Evolutionary conservation across 2,888 invertebrate species (phyloP).

Genomic region (Ceramica pisi): DNA sequence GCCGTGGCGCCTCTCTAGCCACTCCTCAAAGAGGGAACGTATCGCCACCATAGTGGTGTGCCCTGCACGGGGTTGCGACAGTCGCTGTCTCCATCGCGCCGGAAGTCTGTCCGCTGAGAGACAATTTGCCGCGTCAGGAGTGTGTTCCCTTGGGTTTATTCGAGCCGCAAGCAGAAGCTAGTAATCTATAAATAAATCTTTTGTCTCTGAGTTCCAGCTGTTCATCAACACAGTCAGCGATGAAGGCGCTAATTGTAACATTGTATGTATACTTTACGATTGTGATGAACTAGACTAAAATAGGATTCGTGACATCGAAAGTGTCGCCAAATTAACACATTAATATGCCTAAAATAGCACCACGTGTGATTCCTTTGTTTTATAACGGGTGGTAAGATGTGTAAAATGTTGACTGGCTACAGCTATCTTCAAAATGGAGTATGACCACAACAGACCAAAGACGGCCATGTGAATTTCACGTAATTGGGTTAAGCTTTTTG

Average conservation of each 20-base stretch:
- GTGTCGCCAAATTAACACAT: constrained; percentile 41
- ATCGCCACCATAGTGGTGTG: too few species aligned
- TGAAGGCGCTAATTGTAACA: constrained; percentile 26
- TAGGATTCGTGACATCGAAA: constrained; percentile 39
- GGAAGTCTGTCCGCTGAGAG: too few species aligned
- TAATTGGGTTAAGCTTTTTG: too few species aligned
- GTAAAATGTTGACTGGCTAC: neutral
- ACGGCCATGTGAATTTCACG: neutral
- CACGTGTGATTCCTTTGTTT: constrained; percentile 28
- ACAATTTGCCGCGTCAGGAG: too few species aligned
- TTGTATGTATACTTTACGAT: constrained; percentile 26
- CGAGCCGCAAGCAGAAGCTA: too few species aligned
- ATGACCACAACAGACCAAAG: neutral
- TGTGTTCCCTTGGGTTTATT: too few species aligned
- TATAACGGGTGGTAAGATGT: neutral
- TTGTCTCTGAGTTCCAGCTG: constrained; percentile 5
- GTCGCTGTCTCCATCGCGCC: too few species aligned
- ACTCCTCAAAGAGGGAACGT: too few species aligned
- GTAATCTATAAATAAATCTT: constrained; percentile 13
- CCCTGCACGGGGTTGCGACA: too few species aligned
- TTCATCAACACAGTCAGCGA: constrained; percentile 9
- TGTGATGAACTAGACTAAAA: constrained; percentile 40
- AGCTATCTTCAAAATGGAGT: neutral
- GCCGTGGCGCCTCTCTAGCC: too few species aligned
- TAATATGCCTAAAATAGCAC: constrained; percentile 28